A percentile compares a stretch with the other conserved stretches of the same genome.
Evolutionary conservation across 1,140 invertebrate species (phyloP).

Genomic region (Helicoverpa armigera): DNA sequence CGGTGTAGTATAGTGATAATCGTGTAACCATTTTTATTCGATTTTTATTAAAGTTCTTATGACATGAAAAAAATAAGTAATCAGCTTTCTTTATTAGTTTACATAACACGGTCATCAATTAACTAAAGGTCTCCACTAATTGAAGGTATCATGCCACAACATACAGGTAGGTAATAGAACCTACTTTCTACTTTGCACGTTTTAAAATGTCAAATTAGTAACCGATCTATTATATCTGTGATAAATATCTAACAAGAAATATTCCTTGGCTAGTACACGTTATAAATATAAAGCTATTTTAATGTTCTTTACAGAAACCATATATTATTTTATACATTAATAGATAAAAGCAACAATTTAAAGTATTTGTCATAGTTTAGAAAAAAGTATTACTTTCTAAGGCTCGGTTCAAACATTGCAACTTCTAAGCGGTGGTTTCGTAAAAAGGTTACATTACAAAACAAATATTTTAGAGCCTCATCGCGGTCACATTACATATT

Average conservation of each 20-base stretch:
- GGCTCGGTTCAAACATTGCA: background rate
- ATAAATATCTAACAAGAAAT: background rate
- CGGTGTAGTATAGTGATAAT: too few relatives aligned
- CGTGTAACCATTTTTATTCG: too few relatives aligned
- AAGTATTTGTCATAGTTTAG: background rate
- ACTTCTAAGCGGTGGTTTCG: background rate
- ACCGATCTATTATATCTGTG: background rate
- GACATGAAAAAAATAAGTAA: too few relatives aligned
- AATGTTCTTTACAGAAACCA: background rate
- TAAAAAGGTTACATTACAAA: conserved; percentile 1
- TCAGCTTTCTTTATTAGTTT: too few relatives aligned
- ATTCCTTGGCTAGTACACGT: background rate
- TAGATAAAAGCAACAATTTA: background rate
- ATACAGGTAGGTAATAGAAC: too few relatives aligned
- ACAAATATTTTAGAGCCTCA: background rate
- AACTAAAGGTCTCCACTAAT: too few relatives aligned
- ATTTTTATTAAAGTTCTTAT: too few relatives aligned
- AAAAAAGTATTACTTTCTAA: background rate
- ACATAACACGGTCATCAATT: too few relatives aligned
- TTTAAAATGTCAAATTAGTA: too few relatives aligned
- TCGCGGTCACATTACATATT: too few relatives aligned
- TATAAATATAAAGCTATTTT: background rate
- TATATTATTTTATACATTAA: background rate
- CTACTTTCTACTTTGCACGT: too few relatives aligned
- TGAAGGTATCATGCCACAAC: too few relatives aligned